Percentiles rank a stretch among this genome's conserved stretches.
Evolutionary conservation across 2,888 invertebrate species (phyloP).

Genomic region (Clepsis dumicolana): DNA sequence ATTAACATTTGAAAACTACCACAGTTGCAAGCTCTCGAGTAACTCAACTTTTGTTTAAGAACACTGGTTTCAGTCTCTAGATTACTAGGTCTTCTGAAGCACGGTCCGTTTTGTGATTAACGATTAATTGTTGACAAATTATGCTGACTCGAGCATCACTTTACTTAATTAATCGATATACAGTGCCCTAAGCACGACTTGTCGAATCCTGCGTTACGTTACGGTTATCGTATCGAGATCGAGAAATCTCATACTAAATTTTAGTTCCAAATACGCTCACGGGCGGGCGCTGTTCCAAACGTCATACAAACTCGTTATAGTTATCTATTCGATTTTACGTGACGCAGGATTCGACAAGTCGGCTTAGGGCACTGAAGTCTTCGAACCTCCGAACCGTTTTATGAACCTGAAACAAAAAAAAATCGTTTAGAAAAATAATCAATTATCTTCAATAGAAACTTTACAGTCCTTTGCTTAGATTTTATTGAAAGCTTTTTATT

Average conservation of each 20-base stretch:
- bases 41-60: conserved; percentile 44
- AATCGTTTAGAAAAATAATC: neutral
- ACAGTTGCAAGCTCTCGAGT: neutral
- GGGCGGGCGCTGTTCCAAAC: too few relatives aligned
- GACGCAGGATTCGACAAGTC: too few relatives aligned
- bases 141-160: conserved; percentile 51
- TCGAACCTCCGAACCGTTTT: conserved; percentile 41
- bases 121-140: conserved; percentile 56
- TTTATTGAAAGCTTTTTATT: neutral
- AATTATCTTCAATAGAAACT: neutral
- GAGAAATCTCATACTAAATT: too few relatives aligned
- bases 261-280: too few relatives aligned
- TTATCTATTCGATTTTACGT: too few relatives aligned
- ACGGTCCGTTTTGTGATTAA: conserved; percentile 53
- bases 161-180: conserved; percentile 30
- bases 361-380: conserved; percentile 40
- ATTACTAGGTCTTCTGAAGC: conserved; percentile 52
- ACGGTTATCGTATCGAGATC: too few relatives aligned
- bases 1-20: neutral
- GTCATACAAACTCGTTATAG: too few relatives aligned
- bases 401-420: conserved; percentile 52
- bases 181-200: too few relatives aligned
- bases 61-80: conserved; percentile 55
- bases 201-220: too few relatives aligned
- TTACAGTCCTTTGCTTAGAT: neutral